Conservation (phyloP, 92 coral and sea anemone genomes). For the Siderastrea siderea region DNA sequence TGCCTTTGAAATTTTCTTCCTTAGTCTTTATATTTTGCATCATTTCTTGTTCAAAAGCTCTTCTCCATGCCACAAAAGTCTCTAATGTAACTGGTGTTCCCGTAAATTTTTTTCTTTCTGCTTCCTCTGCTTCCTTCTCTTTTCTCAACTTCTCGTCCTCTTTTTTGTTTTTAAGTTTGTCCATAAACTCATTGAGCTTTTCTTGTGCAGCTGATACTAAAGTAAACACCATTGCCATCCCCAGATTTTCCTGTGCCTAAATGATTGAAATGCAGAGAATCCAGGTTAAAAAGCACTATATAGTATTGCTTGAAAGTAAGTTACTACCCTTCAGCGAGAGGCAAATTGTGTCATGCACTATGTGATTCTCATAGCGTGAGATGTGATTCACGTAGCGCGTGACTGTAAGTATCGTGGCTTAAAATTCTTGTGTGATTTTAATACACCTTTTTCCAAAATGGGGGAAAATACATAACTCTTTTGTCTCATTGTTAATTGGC, state of each 20-base stretch:
- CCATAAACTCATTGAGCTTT: conserved; percentile 83
- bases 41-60: conserved; percentile 83
- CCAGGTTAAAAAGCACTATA: background rate
- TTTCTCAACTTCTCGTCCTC: conserved; percentile 79
- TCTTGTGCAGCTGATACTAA: conserved; percentile 95
- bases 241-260: conserved; percentile 94
- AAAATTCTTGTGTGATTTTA: too few relatives aligned
- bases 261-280: background rate
- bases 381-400: too few relatives aligned
- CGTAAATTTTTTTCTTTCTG: conserved; percentile 78
- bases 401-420: too few relatives aligned
- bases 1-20: conserved; percentile 71
- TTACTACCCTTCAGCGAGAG: too few relatives aligned
- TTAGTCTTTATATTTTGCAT: conserved; percentile 62
- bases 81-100: conserved; percentile 96
- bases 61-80: conserved; percentile 90
- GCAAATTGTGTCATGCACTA: too few relatives aligned
- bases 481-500: too few relatives aligned
- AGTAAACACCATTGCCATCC: conserved; percentile 98
- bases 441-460: too few relatives aligned
- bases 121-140: conserved; percentile 88
- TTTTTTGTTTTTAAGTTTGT: conserved; percentile 65
- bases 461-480: too few relatives aligned
- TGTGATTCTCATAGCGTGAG: too few relatives aligned
- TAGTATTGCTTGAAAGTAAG: too few relatives aligned